These are phyloP conservation scores for Pipistrellus pipistrellus DNA, from an alignment of 2,797 vertebrate species.

Conservation along the genomic window DNA sequence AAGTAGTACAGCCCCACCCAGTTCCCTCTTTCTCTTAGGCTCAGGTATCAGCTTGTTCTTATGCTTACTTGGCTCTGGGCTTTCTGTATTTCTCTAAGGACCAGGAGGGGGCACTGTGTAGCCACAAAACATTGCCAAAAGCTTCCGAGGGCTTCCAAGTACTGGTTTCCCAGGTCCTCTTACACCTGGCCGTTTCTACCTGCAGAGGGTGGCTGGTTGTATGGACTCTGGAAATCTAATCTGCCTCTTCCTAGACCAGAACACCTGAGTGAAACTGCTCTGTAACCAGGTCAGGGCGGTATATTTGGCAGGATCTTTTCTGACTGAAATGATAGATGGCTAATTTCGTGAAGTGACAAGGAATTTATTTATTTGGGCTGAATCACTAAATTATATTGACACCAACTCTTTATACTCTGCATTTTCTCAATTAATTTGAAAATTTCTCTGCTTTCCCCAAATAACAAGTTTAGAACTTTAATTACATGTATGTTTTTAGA, in stretches of 20 bases:
- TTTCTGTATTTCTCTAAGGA: background rate
- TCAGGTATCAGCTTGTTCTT: fast-evolving
- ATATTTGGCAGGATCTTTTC: background rate
- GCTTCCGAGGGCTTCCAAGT: fast-evolving
- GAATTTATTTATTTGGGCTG: background rate
- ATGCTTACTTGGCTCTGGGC: background rate
- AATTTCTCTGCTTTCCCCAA: background rate
- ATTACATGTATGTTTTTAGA: background rate
- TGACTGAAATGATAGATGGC: background rate
- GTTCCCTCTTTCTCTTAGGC: background rate
- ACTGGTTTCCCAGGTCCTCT: background rate
- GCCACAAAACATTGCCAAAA: background rate
- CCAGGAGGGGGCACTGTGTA: slow-evolving; percentile 70
- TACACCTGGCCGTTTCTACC: background rate
- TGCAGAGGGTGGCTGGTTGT: background rate
- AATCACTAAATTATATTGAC: background rate
- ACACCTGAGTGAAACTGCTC: background rate
- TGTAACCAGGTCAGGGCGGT: background rate
- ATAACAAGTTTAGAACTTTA: background rate
- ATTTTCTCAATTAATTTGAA: background rate
- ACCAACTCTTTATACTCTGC: background rate
- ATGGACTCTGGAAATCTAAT: background rate
- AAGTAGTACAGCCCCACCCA: background rate
- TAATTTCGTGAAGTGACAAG: background rate
- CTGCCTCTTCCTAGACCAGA: background rate